Evolutionary conservation across 2,113 vertebrate species (phyloP).

Genomic region (Mugil cephalus): DNA sequence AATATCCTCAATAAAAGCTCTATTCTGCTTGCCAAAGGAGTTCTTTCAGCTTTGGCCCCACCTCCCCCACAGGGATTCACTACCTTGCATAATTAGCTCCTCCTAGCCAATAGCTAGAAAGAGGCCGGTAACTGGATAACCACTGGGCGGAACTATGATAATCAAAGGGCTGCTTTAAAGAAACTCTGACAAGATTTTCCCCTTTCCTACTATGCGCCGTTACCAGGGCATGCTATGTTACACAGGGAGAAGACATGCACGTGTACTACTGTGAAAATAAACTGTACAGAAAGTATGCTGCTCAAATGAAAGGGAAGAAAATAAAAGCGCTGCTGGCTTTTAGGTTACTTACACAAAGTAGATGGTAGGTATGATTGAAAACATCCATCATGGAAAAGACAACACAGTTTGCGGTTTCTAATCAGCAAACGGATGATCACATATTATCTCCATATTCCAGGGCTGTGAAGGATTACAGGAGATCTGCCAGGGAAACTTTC

Average conservation of each 20-base stretch:
- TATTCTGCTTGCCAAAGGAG: conserved; percentile 89
- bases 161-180: conserved; percentile 86
- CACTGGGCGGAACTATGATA: conserved; percentile 85
- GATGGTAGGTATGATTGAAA: not conserved
- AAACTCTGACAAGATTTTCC: conserved; percentile 79
- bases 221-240: conserved; percentile 42
- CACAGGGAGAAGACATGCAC: conserved; percentile 47
- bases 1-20: conserved; percentile 90
- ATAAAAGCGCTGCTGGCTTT: not conserved
- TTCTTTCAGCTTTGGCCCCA: conserved; percentile 86
- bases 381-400: conserved; percentile 3
- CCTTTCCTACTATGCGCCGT: conserved; percentile 51
- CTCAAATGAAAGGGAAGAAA: conserved; percentile 7
- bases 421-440: conserved; percentile 37
- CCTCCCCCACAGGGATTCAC: conserved; percentile 85
- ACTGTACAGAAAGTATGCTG: not conserved
- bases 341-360: conserved; percentile 7
- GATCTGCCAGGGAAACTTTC: conserved; percentile 31
- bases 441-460: conserved; percentile 21
- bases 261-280: conserved; percentile 27
- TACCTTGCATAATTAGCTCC: conserved; percentile 87
- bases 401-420: conserved; percentile 38
- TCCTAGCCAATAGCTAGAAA: conserved; percentile 78
- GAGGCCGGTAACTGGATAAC: conserved; percentile 86
- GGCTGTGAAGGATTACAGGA: conserved; percentile 27